Conservation (phyloP, 1,140 invertebrate species). For the Listronotus oregonensis region DNA sequence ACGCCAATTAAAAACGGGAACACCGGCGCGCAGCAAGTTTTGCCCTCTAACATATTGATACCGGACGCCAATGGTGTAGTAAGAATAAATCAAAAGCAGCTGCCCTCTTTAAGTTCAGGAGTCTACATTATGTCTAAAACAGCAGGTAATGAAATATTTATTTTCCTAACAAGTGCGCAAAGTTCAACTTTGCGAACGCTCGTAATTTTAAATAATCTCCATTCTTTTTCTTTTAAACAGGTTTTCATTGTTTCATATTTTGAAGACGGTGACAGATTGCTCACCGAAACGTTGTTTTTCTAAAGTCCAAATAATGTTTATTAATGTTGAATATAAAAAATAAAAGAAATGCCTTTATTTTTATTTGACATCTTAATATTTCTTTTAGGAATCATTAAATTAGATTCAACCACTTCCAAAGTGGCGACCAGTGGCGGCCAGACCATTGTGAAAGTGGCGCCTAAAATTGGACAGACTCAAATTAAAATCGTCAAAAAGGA, state of each 20-base stretch:
- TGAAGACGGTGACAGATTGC: no score
- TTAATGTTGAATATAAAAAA: no score
- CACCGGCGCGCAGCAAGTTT: slow-evolving; percentile 30
- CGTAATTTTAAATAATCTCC: no score
- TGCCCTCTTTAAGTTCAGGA: slow-evolving; percentile 69
- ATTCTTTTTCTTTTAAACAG: no score
- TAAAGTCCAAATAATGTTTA: no score
- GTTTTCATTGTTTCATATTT: no score
- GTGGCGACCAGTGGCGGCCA: slow-evolving; percentile 49
- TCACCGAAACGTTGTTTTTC: no score
- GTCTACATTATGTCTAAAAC: slow-evolving; percentile 78
- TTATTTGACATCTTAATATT: neutral
- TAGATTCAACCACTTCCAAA: slow-evolving; percentile 55
- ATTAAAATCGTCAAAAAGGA: slow-evolving; percentile 53
- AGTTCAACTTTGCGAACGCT: no score
- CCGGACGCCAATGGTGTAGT: slow-evolving; percentile 73
- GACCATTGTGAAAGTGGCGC: slow-evolving; percentile 52
- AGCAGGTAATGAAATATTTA: slow-evolving; percentile 59
- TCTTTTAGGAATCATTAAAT: slow-evolving; percentile 44
- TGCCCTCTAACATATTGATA: slow-evolving; percentile 50
- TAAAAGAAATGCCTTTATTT: no score
- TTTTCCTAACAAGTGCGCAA: no score
- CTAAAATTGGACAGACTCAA: slow-evolving; percentile 54
- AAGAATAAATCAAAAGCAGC: slow-evolving; percentile 73
- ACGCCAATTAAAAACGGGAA: slow-evolving; percentile 33